Conservation (phyloP, 2,113 vertebrate species). For the Thalassoma bifasciatum region DNA sequence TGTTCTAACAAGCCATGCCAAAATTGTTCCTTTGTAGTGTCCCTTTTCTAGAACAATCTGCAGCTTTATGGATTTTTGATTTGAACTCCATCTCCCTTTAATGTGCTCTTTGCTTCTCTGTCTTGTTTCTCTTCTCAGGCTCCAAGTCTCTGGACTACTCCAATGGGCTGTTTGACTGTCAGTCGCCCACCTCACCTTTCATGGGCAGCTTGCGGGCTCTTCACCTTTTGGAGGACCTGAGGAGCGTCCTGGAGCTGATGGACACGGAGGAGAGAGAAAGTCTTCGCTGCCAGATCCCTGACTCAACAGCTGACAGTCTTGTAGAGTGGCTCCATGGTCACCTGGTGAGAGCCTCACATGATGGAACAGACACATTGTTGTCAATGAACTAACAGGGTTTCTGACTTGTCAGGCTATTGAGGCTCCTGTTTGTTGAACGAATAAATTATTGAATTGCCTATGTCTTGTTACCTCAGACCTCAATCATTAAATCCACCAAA, state of each 20-base stretch:
- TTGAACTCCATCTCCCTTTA: neutral
- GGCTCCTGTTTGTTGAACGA: no score
- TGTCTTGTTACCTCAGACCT: no score
- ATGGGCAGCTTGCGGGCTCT: conserved; percentile 91
- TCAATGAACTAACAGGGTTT: neutral
- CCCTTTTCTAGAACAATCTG: neutral
- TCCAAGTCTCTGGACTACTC: conserved; percentile 97
- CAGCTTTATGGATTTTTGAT: neutral
- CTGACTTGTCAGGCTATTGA: no score
- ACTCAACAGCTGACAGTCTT: conserved; percentile 89
- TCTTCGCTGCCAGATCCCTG: conserved; percentile 92
- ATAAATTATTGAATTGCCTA: no score
- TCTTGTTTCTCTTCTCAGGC: conserved; percentile 78
- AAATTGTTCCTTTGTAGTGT: neutral
- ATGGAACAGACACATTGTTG: neutral
- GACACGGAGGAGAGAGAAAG: conserved; percentile 92
- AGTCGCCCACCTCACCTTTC: conserved; percentile 96
- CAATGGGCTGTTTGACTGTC: conserved; percentile 96
- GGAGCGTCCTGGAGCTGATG: conserved; percentile 93
- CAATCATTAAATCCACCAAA: no score
- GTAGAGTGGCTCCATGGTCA: conserved; percentile 93
- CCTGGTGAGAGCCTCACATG: conserved; percentile 81
- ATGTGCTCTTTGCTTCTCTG: neutral
- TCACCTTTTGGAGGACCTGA: conserved; percentile 93
- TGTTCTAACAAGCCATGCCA: neutral